phyloP scores from a whole-genome alignment of 2,797 vertebrate genomes.

The Manis crassicaudata region DNA sequence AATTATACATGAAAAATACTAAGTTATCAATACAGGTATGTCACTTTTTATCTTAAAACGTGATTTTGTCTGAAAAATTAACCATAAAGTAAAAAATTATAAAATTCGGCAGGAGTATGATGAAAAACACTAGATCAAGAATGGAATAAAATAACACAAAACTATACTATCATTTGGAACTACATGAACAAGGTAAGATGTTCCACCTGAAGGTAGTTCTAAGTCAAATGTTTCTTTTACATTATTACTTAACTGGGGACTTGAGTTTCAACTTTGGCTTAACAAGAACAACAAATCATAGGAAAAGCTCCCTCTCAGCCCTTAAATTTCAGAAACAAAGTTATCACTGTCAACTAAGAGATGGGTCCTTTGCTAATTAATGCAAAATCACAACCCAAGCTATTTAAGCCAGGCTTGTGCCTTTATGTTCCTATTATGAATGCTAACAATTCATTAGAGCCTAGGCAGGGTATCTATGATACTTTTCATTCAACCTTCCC shows the following conservation, averaged over 20 bases:
- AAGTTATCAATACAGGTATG: not conserved
- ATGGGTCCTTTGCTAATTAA: not conserved
- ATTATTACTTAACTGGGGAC: not conserved
- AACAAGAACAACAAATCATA: not conserved
- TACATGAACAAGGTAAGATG: not conserved
- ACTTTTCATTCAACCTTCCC: not conserved
- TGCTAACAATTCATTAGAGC: not conserved
- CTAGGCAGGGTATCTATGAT: not conserved
- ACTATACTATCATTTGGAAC: not conserved
- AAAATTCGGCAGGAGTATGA: not conserved
- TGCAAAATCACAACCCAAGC: not conserved
- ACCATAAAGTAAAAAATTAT: not conserved
- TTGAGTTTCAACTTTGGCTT: not conserved
- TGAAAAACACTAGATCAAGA: conserved; percentile 3
- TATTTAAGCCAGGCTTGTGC: not conserved
- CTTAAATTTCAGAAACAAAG: not conserved
- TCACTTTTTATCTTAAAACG: conserved; percentile 12
- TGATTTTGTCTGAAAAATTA: not conserved
- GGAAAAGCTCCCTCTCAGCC: not conserved
- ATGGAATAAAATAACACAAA: not conserved
- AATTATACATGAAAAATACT: not conserved
- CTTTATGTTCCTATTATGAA: not conserved
- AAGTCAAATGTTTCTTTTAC: not conserved
- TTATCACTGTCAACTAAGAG: not conserved
- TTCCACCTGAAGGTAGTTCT: not conserved